Evolutionary conservation across 2,888 invertebrate species (phyloP).

Genomic region (Cordilura impudica): DNA sequence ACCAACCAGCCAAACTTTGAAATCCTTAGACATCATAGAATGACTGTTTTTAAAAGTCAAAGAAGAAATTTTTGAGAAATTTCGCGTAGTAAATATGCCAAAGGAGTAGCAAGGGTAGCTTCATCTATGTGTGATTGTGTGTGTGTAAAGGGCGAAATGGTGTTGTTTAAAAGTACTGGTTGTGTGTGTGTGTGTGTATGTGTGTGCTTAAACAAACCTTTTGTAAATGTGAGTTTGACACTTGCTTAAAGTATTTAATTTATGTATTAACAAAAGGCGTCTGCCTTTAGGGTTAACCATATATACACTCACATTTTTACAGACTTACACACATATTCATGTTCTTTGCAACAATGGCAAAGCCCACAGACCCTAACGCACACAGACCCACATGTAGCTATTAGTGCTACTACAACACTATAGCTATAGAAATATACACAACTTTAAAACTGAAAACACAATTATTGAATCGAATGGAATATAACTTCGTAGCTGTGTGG

Average conservation of each 20-base stretch:
- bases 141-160: slow-evolving; percentile 5
- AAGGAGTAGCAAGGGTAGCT: neutral
- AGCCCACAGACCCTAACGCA: neutral
- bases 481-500: neutral
- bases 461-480: slow-evolving; percentile 1
- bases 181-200: neutral
- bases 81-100: slow-evolving; percentile 5
- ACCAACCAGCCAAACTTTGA: slow-evolving; percentile 20
- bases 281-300: slow-evolving; percentile 51
- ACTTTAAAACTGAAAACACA: slow-evolving; percentile 14
- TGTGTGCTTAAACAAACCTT: slow-evolving; percentile 35
- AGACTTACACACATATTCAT: neutral
- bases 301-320: neutral
- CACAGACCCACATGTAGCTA: neutral
- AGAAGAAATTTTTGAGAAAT: slow-evolving; percentile 9
- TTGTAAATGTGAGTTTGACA: slow-evolving; percentile 46
- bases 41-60: slow-evolving; percentile 15
- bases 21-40: slow-evolving; percentile 12
- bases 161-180: neutral
- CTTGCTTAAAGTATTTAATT: slow-evolving; percentile 55
- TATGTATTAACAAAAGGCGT: slow-evolving; percentile 60
- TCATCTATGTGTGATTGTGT: neutral
- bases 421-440: slow-evolving; percentile 19
- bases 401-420: neutral
- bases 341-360: too few species aligned